These are phyloP conservation scores for Willisornis vidua DNA, from an alignment of 2,113 vertebrate genomes.

Conservation along the genomic window DNA sequence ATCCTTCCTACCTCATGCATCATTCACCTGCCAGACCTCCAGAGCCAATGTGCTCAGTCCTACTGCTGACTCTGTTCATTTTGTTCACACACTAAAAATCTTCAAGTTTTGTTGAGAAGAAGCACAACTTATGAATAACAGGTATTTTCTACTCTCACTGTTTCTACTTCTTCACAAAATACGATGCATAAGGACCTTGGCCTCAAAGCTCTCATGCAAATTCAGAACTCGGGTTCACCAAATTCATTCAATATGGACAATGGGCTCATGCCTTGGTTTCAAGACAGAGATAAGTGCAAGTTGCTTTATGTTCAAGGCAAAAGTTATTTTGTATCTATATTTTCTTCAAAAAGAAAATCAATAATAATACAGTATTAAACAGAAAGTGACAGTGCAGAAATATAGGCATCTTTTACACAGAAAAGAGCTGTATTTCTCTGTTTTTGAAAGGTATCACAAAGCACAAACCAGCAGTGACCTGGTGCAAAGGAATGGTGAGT, in stretches of 20 bases:
- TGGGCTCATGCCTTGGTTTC: neutral
- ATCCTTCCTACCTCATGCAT: constrained; percentile 11
- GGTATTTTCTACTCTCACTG: neutral
- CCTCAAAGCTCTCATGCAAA: neutral
- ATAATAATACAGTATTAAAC: neutral
- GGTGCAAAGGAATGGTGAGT: neutral
- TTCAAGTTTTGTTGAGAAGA: neutral
- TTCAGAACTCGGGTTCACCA: neutral
- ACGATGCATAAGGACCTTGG: neutral
- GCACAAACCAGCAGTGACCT: neutral
- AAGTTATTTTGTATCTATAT: neutral
- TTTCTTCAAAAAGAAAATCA: neutral
- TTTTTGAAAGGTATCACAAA: neutral
- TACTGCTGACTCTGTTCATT: neutral
- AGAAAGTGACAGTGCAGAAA: neutral
- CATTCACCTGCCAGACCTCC: neutral
- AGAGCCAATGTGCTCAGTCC: neutral
- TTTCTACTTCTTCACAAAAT: neutral
- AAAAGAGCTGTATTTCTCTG: neutral
- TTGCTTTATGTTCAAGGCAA: neutral
- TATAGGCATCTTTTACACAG: neutral
- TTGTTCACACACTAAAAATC: neutral
- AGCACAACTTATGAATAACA: neutral
- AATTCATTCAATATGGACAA: neutral
- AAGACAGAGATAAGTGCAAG: neutral